Evolutionary conservation across 2,888 invertebrate species (phyloP).

Genomic region (Diplolepis rosae): DNA sequence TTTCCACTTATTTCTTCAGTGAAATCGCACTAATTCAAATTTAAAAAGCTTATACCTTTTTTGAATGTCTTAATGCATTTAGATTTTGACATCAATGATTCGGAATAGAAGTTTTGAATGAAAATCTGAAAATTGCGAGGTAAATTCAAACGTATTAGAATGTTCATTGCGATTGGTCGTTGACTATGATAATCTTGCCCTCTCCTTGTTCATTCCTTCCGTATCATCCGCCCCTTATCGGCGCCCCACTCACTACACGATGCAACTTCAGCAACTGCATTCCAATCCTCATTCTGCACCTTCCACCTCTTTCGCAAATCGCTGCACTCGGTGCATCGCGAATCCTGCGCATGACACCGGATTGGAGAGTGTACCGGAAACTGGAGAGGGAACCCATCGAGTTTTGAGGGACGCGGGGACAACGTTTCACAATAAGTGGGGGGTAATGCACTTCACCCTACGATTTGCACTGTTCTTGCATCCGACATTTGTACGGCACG

Average conservation of each 20-base stretch:
- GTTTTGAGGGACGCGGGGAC: constrained; percentile 46
- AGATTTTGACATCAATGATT: too few species aligned
- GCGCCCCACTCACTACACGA: constrained; percentile 47
- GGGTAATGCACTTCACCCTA: constrained; percentile 65
- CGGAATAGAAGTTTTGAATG: too few species aligned
- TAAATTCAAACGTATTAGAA: background rate
- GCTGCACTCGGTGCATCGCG: constrained; percentile 52
- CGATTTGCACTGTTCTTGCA: constrained; percentile 49
- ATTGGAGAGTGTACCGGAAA: constrained; percentile 49
- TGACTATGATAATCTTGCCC: constrained; percentile 46
- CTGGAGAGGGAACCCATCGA: constrained; percentile 48
- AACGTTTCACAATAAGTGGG: constrained; percentile 50
- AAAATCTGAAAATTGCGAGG: background rate
- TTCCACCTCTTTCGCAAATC: constrained; percentile 50
- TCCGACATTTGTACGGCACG: constrained; percentile 62
- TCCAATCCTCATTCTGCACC: constrained; percentile 38
- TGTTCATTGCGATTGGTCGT: constrained; percentile 43
- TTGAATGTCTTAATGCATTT: too few species aligned
- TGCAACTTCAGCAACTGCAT: constrained; percentile 43
- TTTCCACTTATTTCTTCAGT: too few species aligned
- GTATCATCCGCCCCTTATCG: constrained; percentile 49
- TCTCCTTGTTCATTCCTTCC: constrained; percentile 37
- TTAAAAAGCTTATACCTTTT: too few species aligned
- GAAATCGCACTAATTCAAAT: too few species aligned
- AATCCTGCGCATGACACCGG: constrained; percentile 50